A percentile compares a stretch with the other conserved stretches of the same genome.
These are phyloP conservation scores for Troides aeacus DNA, from an alignment of 2,888 invertebrate species.

Conservation along the genomic window DNA sequence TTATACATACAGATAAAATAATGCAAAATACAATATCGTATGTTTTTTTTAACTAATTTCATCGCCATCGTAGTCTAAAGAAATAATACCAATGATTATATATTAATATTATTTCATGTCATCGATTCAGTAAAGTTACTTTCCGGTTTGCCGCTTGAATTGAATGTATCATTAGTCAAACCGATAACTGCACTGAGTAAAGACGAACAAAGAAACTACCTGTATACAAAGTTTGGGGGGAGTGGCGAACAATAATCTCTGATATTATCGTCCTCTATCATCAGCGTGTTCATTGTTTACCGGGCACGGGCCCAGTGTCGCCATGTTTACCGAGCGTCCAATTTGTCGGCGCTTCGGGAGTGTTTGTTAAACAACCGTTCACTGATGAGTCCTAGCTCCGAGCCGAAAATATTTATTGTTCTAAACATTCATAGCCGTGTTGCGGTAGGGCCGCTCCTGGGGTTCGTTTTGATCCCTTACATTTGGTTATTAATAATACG, in stretches of 20 bases:
- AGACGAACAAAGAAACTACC: neutral
- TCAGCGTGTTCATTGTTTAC: conserved; percentile 26
- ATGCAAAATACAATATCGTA: too few relatives aligned
- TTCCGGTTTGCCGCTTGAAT: too few relatives aligned
- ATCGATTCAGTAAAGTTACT: too few relatives aligned
- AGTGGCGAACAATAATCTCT: conserved; percentile 21
- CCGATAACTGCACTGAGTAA: too few relatives aligned
- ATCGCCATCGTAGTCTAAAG: too few relatives aligned
- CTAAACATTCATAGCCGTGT: conserved; percentile 39
- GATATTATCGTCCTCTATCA: conserved; percentile 21
- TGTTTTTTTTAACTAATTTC: too few relatives aligned
- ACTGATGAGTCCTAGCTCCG: conserved; percentile 35
- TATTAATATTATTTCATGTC: too few relatives aligned
- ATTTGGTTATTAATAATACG: conserved; percentile 36
- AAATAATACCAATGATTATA: too few relatives aligned
- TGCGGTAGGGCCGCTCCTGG: conserved; percentile 33
- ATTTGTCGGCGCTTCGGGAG: conserved; percentile 48
- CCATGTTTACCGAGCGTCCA: conserved; percentile 41
- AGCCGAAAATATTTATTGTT: conserved; percentile 47
- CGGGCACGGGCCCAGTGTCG: conserved; percentile 18
- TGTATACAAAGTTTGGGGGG: conserved; percentile 19
- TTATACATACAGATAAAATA: too few relatives aligned
- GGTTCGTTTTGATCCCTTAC: conserved; percentile 33
- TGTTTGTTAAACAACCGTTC: conserved; percentile 55
- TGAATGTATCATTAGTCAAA: too few relatives aligned